Evolutionary conservation across 2,797 vertebrate species (phyloP).

Genomic region (Oryzias dopingdopingensis): DNA sequence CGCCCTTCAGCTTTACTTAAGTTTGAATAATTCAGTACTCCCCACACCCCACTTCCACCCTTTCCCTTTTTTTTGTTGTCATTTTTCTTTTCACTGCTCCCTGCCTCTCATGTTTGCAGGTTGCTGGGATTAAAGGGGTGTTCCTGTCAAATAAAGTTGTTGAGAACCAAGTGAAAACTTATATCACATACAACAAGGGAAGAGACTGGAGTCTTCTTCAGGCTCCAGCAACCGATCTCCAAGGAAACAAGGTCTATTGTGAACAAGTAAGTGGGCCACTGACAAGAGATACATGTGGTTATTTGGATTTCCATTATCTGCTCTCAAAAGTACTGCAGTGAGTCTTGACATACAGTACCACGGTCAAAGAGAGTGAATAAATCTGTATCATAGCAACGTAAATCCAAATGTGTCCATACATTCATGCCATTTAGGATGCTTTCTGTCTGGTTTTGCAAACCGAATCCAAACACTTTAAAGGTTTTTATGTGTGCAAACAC

Average conservation of each 20-base stretch:
- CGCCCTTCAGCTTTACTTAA: constrained; percentile 67
- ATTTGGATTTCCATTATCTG: constrained; percentile 44
- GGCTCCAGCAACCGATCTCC: constrained; percentile 86
- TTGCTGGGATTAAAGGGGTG: constrained; percentile 98
- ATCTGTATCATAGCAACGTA: constrained; percentile 5
- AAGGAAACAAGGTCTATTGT: constrained; percentile 87
- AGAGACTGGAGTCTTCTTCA: constrained; percentile 93
- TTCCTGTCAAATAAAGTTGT: constrained; percentile 99
- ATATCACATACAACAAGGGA: constrained; percentile 97
- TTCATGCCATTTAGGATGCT: not conserved
- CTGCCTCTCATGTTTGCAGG: constrained; percentile 81
- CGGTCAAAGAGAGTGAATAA: constrained; percentile 19
- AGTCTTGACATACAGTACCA: not conserved
- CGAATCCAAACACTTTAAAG: too few species aligned
- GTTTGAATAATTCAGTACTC: constrained; percentile 68
- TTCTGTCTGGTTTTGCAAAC: not conserved
- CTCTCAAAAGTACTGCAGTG: constrained; percentile 16
- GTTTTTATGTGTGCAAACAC: too few species aligned
- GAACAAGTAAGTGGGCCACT: constrained; percentile 83
- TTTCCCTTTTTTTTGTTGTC: constrained; percentile 38
- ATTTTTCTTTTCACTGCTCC: constrained; percentile 23
- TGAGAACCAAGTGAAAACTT: constrained; percentile 95
- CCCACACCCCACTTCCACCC: constrained; percentile 6
- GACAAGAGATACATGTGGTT: constrained; percentile 33
- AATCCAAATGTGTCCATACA: constrained; percentile 1